A percentile compares a stretch with the other conserved stretches of the same genome.
Evolutionary conservation across 2,888 invertebrate genomes (phyloP).

Genomic region (Pristionchus mayeri): DNA sequence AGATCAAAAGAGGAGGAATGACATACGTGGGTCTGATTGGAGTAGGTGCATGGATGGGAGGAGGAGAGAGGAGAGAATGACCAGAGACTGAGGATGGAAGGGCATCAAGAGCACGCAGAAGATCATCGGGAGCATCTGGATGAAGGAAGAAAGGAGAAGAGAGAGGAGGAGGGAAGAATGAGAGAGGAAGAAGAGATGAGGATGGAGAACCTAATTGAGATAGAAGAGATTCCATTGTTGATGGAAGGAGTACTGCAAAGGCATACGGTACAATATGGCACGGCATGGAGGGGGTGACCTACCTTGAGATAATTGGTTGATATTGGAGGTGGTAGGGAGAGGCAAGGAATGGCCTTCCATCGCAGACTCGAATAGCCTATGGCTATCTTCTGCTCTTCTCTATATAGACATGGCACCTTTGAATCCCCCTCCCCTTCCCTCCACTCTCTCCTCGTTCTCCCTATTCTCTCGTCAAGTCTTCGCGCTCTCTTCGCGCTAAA

Average conservation of each 20-base stretch:
- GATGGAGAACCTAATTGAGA: neutral
- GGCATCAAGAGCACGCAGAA: neutral
- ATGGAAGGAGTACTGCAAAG: neutral
- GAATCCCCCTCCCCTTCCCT: neutral
- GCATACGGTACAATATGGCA: neutral
- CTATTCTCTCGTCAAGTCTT: neutral
- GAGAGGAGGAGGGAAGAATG: neutral
- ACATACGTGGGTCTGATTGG: slow-evolving; percentile 24
- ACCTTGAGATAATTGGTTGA: slow-evolving; percentile 33
- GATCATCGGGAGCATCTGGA: neutral
- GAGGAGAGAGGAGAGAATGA: neutral
- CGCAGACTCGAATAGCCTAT: slow-evolving; percentile 1
- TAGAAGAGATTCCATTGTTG: slow-evolving; percentile 18
- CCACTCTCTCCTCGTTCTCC: neutral
- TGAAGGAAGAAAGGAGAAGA: neutral
- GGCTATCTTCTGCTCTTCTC: slow-evolving; percentile 10
- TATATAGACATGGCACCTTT: slow-evolving; percentile 1
- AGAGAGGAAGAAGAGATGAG: neutral
- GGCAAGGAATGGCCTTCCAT: neutral
- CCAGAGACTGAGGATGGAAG: neutral
- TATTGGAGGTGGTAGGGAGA: neutral
- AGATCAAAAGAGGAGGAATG: neutral
- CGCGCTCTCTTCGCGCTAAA: slow-evolving; percentile 18
- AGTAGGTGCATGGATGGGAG: slow-evolving; percentile 27
- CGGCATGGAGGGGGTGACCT: neutral